phyloP scores from a whole-genome alignment of 2,888 invertebrate species.

The Pycnomerus fuliginosus region DNA sequence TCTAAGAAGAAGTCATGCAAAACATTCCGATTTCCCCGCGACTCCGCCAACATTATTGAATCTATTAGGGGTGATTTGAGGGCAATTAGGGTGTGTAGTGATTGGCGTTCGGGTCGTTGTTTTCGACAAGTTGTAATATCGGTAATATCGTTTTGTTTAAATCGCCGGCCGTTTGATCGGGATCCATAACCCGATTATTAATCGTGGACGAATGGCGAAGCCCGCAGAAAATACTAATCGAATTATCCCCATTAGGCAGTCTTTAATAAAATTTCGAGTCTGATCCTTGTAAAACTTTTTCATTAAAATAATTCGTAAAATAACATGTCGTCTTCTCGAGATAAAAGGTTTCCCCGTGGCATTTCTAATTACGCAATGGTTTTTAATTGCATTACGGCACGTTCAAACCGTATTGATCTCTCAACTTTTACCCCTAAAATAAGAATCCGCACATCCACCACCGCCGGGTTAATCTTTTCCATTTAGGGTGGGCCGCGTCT shows the following conservation, averaged over 20 bases:
- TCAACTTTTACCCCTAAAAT: constrained; percentile 45
- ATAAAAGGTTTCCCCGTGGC: constrained; percentile 45
- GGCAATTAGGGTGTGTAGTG: no score
- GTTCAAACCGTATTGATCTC: constrained; percentile 49
- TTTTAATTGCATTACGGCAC: constrained; percentile 48
- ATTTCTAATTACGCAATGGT: constrained; percentile 50
- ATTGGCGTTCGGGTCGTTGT: no score
- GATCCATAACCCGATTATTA: constrained; percentile 8
- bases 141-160: no score
- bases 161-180: constrained; percentile 12
- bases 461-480: constrained; percentile 42
- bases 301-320: constrained; percentile 45
- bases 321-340: constrained; percentile 47
- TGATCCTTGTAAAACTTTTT: constrained; percentile 37
- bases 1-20: no score
- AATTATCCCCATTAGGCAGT: constrained; percentile 36
- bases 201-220: constrained; percentile 12
- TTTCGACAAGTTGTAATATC: no score
- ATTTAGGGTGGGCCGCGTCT: constrained; percentile 41
- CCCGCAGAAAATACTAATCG: constrained; percentile 30
- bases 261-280: constrained; percentile 37
- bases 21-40: no score
- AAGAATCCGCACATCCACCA: constrained; percentile 37
- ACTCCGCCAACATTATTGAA: no score
- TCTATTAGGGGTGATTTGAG: no score